Evolutionary conservation across 2,113 vertebrate genomes (phyloP).

Genomic region (Dolichotis patagonum): DNA sequence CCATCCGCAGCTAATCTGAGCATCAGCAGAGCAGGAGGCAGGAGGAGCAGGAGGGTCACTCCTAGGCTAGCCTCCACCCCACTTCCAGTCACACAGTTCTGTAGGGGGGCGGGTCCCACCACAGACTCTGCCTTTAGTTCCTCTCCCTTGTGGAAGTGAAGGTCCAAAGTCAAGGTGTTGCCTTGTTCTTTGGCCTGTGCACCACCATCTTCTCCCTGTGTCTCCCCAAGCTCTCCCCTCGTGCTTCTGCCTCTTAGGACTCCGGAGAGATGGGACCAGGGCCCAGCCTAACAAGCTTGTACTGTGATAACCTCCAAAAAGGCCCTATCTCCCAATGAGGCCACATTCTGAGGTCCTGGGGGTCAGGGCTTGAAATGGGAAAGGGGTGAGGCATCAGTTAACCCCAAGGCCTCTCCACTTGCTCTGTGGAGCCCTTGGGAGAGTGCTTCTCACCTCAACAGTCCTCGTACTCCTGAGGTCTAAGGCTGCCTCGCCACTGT

Average conservation of each 20-base stretch:
- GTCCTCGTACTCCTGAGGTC: background rate
- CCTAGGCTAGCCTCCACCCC: background rate
- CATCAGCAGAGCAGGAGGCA: background rate
- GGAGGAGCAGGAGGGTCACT: background rate
- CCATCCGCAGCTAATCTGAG: background rate
- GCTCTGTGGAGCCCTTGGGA: background rate
- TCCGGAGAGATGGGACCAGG: background rate
- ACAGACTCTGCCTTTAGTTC: background rate
- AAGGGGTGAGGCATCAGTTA: too few relatives aligned
- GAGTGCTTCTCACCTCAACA: background rate
- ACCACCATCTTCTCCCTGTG: background rate
- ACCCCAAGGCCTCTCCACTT: too few relatives aligned
- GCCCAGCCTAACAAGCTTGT: background rate
- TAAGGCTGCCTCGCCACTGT: background rate
- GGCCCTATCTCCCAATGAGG: too few relatives aligned
- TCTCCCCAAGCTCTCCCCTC: background rate
- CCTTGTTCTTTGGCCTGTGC: background rate
- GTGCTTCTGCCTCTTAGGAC: background rate
- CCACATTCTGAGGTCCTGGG: background rate
- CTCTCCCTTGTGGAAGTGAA: background rate
- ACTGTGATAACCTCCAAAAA: background rate
- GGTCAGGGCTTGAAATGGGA: background rate
- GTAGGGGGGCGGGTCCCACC: background rate
- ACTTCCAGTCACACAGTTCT: background rate
- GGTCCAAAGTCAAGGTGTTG: background rate